These are phyloP conservation scores for Megalurothrips usitatus DNA, from an alignment of 2,888 invertebrate species.

Conservation along the genomic window DNA sequence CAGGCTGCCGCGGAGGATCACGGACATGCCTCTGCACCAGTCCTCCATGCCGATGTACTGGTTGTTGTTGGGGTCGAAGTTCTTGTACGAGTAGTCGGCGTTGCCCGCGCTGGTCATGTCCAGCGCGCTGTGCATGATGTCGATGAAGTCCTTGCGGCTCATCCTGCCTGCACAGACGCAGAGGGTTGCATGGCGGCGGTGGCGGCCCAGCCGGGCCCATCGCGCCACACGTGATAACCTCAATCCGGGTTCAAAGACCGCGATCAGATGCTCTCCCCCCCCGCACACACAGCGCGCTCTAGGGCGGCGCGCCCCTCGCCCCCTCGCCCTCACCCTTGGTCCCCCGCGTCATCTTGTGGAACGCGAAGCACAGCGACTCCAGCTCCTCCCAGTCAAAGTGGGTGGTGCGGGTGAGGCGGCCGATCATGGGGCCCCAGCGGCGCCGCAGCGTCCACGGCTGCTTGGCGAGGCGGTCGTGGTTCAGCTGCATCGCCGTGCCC, in stretches of 20 bases:
- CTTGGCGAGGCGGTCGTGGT: neutral
- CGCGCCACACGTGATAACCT: too few relatives aligned
- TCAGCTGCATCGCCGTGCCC: neutral
- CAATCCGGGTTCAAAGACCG: too few relatives aligned
- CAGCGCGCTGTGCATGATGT: neutral
- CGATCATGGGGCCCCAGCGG: neutral
- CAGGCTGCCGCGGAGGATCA: neutral
- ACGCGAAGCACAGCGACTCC: constrained; percentile 14
- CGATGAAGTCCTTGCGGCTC: neutral
- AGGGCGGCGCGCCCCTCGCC: too few relatives aligned
- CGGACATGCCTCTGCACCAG: neutral
- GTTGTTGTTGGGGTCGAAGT: constrained; percentile 18
- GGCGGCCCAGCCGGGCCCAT: too few relatives aligned
- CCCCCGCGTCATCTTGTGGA: neutral
- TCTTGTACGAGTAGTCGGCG: constrained; percentile 16
- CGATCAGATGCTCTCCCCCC: too few relatives aligned
- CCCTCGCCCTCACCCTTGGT: neutral
- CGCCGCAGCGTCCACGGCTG: neutral
- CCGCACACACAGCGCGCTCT: too few relatives aligned
- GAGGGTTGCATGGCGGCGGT: neutral
- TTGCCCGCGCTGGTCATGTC: constrained; percentile 14
- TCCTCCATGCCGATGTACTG: neutral
- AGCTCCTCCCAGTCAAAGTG: constrained; percentile 13
- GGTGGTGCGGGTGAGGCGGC: neutral
- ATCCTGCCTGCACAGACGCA: neutral